Conservation (phyloP, 30 jellyfish, hydroid and myxozoan genomes). For the Hydractinia symbiolongicarpus region DNA sequence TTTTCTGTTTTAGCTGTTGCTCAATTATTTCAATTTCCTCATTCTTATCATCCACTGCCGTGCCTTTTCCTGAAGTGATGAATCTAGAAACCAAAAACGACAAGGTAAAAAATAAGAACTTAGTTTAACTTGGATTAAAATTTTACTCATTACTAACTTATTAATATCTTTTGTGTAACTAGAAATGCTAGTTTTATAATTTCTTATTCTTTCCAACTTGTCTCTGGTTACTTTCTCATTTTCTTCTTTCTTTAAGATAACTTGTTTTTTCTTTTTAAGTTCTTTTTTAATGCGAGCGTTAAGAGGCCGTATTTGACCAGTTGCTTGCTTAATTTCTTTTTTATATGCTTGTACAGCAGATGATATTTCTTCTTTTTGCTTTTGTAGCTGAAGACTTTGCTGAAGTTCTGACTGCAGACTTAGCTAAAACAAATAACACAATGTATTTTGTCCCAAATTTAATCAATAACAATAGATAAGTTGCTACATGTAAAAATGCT, state of each 20-base stretch:
- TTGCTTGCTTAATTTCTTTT: slow-evolving; percentile 71
- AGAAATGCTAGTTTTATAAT: slow-evolving; percentile 45
- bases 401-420: slow-evolving; percentile 55
- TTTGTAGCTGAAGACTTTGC: slow-evolving; percentile 63
- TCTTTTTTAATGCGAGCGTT: slow-evolving; percentile 20
- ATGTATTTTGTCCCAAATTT: too few relatives aligned
- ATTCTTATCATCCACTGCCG: slow-evolving; percentile 34
- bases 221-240: slow-evolving; percentile 40
- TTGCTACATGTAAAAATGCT: too few relatives aligned
- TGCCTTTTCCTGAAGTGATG: slow-evolving; percentile 37
- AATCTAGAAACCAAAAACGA: too few relatives aligned
- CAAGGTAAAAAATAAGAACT: too few relatives aligned
- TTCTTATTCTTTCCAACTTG: slow-evolving; percentile 42
- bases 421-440: too few relatives aligned
- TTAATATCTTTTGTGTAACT: slow-evolving; percentile 1
- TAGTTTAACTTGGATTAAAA: too few relatives aligned
- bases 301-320: slow-evolving; percentile 58
- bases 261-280: slow-evolving; percentile 28
- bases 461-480: too few relatives aligned
- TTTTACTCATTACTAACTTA: too few relatives aligned
- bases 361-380: slow-evolving; percentile 68
- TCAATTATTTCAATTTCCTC: slow-evolving; percentile 35
- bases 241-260: slow-evolving; percentile 31
- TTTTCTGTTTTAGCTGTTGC: slow-evolving; percentile 13
- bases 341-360: slow-evolving; percentile 49